phyloP scores from a whole-genome alignment of 92 coral and sea anemone species.

The Phenganax marumi region DNA sequence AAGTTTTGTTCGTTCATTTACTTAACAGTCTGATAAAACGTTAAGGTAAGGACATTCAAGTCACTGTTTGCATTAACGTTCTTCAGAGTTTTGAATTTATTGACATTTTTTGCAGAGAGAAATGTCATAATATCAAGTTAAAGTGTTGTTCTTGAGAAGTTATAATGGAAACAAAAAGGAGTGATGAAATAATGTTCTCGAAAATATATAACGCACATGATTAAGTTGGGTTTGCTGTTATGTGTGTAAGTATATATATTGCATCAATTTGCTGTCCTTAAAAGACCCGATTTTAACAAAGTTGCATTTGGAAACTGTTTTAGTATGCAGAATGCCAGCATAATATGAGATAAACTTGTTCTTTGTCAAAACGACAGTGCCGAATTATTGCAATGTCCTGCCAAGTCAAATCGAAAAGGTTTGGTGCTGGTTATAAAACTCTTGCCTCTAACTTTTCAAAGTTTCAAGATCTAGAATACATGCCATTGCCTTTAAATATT shows the following conservation, averaged over 20 bases:
- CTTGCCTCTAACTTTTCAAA: constrained; percentile 10
- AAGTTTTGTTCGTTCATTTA: not conserved
- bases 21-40: not conserved
- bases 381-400: constrained; percentile 10
- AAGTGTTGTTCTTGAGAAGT: not conserved
- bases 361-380: constrained; percentile 1
- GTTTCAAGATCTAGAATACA: constrained; percentile 3
- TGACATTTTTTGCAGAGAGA: constrained; percentile 14
- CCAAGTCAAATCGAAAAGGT: not conserved
- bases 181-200: not conserved
- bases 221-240: constrained; percentile 7
- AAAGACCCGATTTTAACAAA: not conserved
- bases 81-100: not conserved
- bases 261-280: not conserved
- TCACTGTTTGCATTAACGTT: constrained; percentile 1
- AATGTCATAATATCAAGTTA: constrained; percentile 7
- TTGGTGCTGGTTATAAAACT: constrained; percentile 6
- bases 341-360: constrained; percentile 10
- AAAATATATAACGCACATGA: not conserved
- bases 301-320: not conserved
- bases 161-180: not conserved
- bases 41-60: not conserved
- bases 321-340: not conserved
- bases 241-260: not conserved
- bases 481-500: constrained; percentile 6